Conservation (phyloP, 2,888 invertebrate species). For the Pandemis heparana region DNA sequence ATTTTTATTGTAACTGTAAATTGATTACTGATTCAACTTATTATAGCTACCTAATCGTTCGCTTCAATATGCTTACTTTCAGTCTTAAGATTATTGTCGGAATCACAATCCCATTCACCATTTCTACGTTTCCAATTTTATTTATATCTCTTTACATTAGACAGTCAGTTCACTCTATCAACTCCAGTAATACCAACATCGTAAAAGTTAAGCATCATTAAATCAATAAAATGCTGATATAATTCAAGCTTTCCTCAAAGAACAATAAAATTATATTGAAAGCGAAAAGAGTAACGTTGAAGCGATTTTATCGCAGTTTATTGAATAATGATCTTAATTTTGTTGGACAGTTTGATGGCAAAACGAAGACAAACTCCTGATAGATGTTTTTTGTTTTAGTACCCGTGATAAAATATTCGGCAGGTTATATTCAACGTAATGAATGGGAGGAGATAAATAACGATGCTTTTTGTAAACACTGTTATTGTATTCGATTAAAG, state of each 20-base stretch:
- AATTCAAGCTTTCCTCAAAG: background rate
- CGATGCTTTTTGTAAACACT: background rate
- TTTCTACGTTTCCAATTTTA: no score
- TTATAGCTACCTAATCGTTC: no score
- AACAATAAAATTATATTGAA: slow-evolving; percentile 4
- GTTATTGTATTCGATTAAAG: background rate
- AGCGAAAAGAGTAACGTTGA: slow-evolving; percentile 13
- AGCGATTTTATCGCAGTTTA: slow-evolving; percentile 16
- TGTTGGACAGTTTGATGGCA: slow-evolving; percentile 37
- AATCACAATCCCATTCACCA: no score
- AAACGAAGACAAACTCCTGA: slow-evolving; percentile 29
- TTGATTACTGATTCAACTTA: no score
- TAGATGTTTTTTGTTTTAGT: slow-evolving; percentile 35
- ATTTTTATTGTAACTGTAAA: no score
- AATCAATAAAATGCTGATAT: slow-evolving; percentile 1
- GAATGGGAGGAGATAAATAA: slow-evolving; percentile 32
- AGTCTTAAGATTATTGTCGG: no score
- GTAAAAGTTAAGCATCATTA: background rate
- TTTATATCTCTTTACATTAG: no score
- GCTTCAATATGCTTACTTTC: no score
- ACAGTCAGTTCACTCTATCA: no score
- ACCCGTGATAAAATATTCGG: slow-evolving; percentile 24
- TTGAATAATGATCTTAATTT: slow-evolving; percentile 41
- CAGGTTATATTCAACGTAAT: slow-evolving; percentile 27
- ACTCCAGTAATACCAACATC: no score